Evolutionary conservation across 2,113 vertebrate species (phyloP).

Genomic region (Phainopepla nitens): DNA sequence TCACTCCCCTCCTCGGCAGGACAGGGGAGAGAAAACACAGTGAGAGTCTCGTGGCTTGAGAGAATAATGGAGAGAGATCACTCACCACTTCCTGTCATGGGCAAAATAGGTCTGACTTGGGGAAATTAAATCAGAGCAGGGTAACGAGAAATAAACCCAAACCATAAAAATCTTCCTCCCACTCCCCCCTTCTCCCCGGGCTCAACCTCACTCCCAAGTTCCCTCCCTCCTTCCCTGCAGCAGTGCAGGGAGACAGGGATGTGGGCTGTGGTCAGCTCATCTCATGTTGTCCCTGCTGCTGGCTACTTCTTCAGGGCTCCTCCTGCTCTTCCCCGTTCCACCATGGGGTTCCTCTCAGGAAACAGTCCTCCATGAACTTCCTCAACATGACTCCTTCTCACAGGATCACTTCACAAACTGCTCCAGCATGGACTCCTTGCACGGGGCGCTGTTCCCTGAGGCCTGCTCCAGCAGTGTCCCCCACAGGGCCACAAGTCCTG

Average conservation of each 20-base stretch:
- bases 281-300: not conserved
- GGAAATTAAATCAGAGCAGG: not conserved
- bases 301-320: not conserved
- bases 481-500: not conserved
- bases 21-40: not conserved
- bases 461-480: not conserved
- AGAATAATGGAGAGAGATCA: not conserved
- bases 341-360: not conserved
- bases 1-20: not conserved
- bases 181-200: not conserved
- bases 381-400: rapidly evolving
- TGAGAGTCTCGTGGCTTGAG: rapidly evolving
- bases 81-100: not conserved
- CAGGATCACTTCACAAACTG: not conserved
- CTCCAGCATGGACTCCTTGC: rapidly evolving
- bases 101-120: not conserved
- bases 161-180: not conserved
- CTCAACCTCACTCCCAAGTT: not conserved
- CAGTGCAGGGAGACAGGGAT: not conserved
- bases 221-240: not conserved
- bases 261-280: not conserved
- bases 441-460: not conserved
- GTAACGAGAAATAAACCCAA: not conserved
- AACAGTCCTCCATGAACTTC: not conserved
- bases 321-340: not conserved